A percentile compares a stretch with the other conserved stretches of the same genome.
Evolutionary conservation across 2,113 vertebrate species (phyloP).

Genomic region (Nothobranchius furzeri): DNA sequence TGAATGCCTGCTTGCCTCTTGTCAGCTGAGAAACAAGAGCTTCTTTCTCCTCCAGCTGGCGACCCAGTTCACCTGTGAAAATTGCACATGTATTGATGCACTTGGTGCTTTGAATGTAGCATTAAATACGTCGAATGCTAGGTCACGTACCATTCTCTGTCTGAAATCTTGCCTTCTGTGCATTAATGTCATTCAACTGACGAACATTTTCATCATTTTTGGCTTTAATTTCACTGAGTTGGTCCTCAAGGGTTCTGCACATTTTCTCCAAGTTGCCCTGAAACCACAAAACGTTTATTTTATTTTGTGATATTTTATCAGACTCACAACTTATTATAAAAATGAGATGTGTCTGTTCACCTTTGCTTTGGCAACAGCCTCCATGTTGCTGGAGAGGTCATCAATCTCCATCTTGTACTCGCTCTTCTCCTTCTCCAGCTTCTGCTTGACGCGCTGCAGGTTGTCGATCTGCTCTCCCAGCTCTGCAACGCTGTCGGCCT

Average conservation of each 20-base stretch:
- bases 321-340: too few species aligned
- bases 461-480: slow-evolving; percentile 71
- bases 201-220: slow-evolving; percentile 72
- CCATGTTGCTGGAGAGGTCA: slow-evolving; percentile 65
- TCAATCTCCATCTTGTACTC: slow-evolving; percentile 48
- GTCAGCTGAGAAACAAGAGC: slow-evolving; percentile 83
- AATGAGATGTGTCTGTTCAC: slow-evolving; percentile 31
- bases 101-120: too few species aligned
- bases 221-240: slow-evolving; percentile 85
- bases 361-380: slow-evolving; percentile 77
- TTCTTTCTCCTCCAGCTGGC: slow-evolving; percentile 85
- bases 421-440: slow-evolving; percentile 68
- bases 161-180: slow-evolving; percentile 62
- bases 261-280: slow-evolving; percentile 90
- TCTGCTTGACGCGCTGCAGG: slow-evolving; percentile 65
- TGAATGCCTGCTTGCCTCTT: slow-evolving; percentile 82
- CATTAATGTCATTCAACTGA: slow-evolving; percentile 60
- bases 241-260: slow-evolving; percentile 88
- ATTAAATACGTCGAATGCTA: not conserved
- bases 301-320: not conserved
- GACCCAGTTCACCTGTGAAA: slow-evolving; percentile 78
- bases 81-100: not conserved
- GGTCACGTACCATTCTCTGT: slow-evolving; percentile 64
- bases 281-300: not conserved
- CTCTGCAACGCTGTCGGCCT: slow-evolving; percentile 70